These are phyloP conservation scores for Agelaius phoeniceus DNA, from an alignment of 2,113 vertebrate genomes.

Conservation along the genomic window DNA sequence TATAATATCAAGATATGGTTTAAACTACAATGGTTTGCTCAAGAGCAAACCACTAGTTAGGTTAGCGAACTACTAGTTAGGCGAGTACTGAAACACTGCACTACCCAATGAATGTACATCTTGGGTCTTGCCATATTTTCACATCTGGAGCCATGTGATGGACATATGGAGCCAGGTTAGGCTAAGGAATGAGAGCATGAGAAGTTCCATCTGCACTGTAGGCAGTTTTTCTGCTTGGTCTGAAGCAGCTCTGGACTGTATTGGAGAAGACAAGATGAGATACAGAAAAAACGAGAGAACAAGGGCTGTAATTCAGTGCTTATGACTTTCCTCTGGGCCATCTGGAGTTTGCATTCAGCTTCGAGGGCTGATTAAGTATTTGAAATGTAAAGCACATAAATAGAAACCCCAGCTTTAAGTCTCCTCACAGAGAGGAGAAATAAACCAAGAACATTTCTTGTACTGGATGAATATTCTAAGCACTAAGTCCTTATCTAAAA, in stretches of 20 bases:
- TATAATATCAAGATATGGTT: background rate
- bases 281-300: background rate
- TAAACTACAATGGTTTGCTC: background rate
- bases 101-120: rapidly evolving
- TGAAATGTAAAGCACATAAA: conserved; percentile 14
- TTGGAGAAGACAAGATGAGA: background rate
- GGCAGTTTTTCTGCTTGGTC: background rate
- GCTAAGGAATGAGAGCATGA: background rate
- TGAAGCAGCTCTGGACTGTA: background rate
- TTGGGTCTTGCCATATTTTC: background rate
- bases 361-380: background rate
- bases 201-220: too few species aligned
- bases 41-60: too few species aligned
- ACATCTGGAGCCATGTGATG: background rate
- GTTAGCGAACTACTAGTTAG: too few species aligned
- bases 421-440: background rate
- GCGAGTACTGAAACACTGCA: background rate
- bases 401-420: conserved; percentile 4
- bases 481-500: background rate
- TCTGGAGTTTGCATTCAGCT: conserved; percentile 14
- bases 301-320: background rate
- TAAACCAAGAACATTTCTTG: background rate
- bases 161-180: background rate
- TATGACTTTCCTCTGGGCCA: background rate
- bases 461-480: background rate